These are phyloP conservation scores for Cynaeus angustus DNA, from an alignment of 2,888 invertebrate genomes.

Conservation along the genomic window DNA sequence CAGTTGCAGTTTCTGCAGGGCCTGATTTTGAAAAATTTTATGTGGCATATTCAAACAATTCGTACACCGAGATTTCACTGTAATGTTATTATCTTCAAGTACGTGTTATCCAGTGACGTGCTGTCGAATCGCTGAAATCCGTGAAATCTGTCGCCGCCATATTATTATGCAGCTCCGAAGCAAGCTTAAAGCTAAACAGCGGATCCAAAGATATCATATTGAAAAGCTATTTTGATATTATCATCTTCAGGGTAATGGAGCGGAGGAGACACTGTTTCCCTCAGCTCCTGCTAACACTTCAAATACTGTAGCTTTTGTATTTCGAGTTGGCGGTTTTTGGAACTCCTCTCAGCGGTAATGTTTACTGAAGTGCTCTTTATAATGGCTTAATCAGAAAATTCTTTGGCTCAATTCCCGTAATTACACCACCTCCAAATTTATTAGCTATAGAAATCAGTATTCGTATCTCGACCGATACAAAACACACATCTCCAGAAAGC, in stretches of 20 bases:
- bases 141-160: neutral
- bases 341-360: neutral
- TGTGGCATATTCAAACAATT: neutral
- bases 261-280: neutral
- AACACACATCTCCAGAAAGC: slow-evolving; percentile 20
- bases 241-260: slow-evolving; percentile 12
- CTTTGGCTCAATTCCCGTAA: slow-evolving; percentile 3
- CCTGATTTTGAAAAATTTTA: neutral
- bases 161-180: slow-evolving; percentile 1
- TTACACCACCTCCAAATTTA: slow-evolving; percentile 30
- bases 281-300: neutral
- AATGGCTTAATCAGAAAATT: slow-evolving; percentile 36
- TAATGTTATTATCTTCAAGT: neutral
- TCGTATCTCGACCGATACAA: slow-evolving; percentile 9
- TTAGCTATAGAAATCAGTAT: slow-evolving; percentile 26
- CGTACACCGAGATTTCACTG: neutral
- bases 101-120: neutral
- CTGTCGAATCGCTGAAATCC: neutral
- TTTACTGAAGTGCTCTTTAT: slow-evolving; percentile 9
- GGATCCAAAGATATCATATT: slow-evolving; percentile 7
- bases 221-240: slow-evolving; percentile 9
- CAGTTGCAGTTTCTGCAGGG: slow-evolving; percentile 25
- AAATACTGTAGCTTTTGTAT: slow-evolving; percentile 9
- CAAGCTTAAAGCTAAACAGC: slow-evolving; percentile 8
- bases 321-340: slow-evolving; percentile 1